These are phyloP conservation scores for Cynopterus brachyotis DNA, from an alignment of 2,113 vertebrate genomes.

Conservation along the genomic window DNA sequence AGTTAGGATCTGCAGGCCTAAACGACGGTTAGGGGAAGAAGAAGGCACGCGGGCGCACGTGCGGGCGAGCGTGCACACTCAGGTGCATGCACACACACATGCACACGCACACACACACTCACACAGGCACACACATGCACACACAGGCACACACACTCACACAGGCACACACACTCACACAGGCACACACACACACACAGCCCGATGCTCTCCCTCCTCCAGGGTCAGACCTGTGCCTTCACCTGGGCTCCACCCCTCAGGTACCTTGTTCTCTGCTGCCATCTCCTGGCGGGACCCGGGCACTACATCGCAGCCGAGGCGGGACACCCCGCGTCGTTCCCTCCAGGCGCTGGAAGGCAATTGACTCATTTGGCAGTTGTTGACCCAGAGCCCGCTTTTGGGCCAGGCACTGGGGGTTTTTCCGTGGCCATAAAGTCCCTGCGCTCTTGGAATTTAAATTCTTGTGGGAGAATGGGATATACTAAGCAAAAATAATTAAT, in stretches of 20 bases:
- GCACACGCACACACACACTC: neutral
- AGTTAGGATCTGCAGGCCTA: neutral
- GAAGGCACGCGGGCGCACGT: too few relatives aligned
- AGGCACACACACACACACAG: neutral
- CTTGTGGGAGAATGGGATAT: neutral
- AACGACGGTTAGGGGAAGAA: neutral
- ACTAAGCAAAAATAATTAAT: neutral
- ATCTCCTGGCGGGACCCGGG: constrained; percentile 47
- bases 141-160: too few relatives aligned
- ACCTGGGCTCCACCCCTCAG: constrained; percentile 71
- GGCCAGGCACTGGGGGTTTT: neutral
- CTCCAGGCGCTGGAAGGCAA: neutral
- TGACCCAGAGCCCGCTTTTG: neutral
- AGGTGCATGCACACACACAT: neutral
- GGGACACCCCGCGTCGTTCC: neutral
- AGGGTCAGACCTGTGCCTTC: constrained; percentile 21
- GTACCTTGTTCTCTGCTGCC: constrained; percentile 79
- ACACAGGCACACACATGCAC: neutral
- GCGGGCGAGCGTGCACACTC: too few relatives aligned
- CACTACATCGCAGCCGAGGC: neutral
- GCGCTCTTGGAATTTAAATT: neutral
- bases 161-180: too few relatives aligned
- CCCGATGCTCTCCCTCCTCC: neutral
- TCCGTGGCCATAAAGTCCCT: neutral
- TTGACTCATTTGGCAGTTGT: neutral